Evolutionary conservation across 2,888 invertebrate species (phyloP).

Genomic region (Deroplatys truncata): DNA sequence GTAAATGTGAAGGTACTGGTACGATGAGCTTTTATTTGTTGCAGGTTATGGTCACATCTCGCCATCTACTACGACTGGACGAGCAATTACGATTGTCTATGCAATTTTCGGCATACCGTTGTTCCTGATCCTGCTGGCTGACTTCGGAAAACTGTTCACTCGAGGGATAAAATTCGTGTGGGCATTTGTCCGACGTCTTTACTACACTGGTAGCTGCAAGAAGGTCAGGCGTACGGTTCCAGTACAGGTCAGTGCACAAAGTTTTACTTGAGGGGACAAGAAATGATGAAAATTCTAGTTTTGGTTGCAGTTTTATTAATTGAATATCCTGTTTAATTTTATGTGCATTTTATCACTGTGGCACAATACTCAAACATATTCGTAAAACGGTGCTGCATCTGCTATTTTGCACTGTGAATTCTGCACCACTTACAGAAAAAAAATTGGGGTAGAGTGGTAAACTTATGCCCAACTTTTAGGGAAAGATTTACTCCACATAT

Average conservation of each 20-base stretch:
- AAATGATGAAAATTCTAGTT: too few species aligned
- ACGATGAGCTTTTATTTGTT: neutral
- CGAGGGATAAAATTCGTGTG: constrained; percentile 85
- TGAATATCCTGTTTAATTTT: too few species aligned
- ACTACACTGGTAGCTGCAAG: constrained; percentile 81
- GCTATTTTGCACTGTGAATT: too few species aligned
- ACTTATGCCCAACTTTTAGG: too few species aligned
- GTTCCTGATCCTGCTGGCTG: constrained; percentile 89
- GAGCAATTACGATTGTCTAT: constrained; percentile 86
- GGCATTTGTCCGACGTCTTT: constrained; percentile 77
- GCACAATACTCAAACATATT: too few species aligned
- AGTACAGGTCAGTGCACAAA: constrained; percentile 56
- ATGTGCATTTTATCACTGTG: too few species aligned
- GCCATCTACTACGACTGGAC: constrained; percentile 82
- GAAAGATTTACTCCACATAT: too few species aligned
- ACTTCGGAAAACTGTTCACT: constrained; percentile 92
- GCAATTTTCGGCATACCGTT: constrained; percentile 94
- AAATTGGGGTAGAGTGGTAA: too few species aligned
- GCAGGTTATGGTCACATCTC: constrained; percentile 95
- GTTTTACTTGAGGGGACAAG: neutral
- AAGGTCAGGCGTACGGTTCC: constrained; percentile 71
- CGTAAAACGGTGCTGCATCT: too few species aligned
- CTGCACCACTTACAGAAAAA: too few species aligned
- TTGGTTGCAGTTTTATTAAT: too few species aligned
- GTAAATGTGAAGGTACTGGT: too few species aligned